Percentiles rank a stretch among this genome's conserved stretches.
Conservation (phyloP, 2,888 invertebrate species). For the Sphecodes monilicornis region DNA sequence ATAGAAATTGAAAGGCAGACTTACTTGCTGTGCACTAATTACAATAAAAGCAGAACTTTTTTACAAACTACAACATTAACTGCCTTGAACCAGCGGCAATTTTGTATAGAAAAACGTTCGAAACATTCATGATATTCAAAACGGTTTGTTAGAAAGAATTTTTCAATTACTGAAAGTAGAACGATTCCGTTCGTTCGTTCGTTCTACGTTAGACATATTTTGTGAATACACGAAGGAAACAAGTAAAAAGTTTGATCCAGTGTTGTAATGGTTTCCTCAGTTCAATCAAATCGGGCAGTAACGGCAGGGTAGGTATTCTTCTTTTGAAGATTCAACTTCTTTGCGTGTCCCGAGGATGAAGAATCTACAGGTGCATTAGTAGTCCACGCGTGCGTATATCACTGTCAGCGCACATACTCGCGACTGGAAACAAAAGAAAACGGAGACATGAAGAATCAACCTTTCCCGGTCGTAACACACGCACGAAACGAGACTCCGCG, state of each 20-base stretch:
- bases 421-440: conserved; percentile 77
- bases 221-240: background rate
- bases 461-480: conserved; percentile 70
- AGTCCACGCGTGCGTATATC: conserved; percentile 32
- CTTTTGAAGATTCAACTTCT: conserved; percentile 21
- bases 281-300: conserved; percentile 9
- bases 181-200: no score
- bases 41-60: no score
- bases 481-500: conserved; percentile 78
- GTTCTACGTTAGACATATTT: background rate
- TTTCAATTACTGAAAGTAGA: no score
- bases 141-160: no score
- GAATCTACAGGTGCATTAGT: conserved; percentile 67
- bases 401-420: conserved; percentile 35
- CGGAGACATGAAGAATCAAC: conserved; percentile 76
- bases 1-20: no score
- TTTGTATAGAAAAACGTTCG: no score
- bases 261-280: background rate
- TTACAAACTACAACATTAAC: no score
- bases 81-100: no score
- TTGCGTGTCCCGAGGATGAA: conserved; percentile 8
- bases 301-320: background rate
- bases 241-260: background rate
- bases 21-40: no score
- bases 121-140: no score